Percentiles rank a stretch among this genome's conserved stretches.
phyloP scores from a whole-genome alignment of 2,888 invertebrate species.

The Dasysyrphus tricinctus region DNA sequence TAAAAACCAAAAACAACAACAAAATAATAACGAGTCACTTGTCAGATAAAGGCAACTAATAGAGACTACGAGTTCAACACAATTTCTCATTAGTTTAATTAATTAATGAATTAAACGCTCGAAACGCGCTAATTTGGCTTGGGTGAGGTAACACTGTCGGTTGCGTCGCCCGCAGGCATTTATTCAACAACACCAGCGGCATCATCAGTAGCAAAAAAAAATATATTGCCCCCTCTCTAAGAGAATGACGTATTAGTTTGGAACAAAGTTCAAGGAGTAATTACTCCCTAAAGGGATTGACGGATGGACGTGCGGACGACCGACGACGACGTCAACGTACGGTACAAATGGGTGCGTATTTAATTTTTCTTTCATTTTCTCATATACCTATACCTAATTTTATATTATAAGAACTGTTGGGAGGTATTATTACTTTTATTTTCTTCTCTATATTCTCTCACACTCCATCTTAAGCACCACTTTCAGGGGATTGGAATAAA shows the following conservation, averaged over 20 bases:
- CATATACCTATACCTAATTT: neutral
- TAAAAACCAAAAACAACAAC: conserved; percentile 13
- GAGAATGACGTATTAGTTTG: conserved; percentile 64
- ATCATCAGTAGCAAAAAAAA: neutral
- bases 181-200: conserved; percentile 6
- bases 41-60: conserved; percentile 55
- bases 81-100: conserved; percentile 75
- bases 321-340: neutral
- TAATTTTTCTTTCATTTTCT: conserved; percentile 50
- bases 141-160: conserved; percentile 37
- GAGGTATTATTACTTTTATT: conserved; percentile 43
- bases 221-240: neutral
- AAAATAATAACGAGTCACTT: conserved; percentile 20
- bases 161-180: neutral
- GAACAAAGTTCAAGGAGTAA: conserved; percentile 51
- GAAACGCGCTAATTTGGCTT: conserved; percentile 60
- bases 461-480: neutral
- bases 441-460: neutral
- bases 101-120: conserved; percentile 74
- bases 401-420: neutral
- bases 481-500: conserved; percentile 62
- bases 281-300: conserved; percentile 48
- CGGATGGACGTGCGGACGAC: neutral
- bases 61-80: conserved; percentile 68
- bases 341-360: conserved; percentile 23